These are phyloP conservation scores for Copsychus sechellarum DNA, from an alignment of 2,113 vertebrate species.

Conservation along the genomic window DNA sequence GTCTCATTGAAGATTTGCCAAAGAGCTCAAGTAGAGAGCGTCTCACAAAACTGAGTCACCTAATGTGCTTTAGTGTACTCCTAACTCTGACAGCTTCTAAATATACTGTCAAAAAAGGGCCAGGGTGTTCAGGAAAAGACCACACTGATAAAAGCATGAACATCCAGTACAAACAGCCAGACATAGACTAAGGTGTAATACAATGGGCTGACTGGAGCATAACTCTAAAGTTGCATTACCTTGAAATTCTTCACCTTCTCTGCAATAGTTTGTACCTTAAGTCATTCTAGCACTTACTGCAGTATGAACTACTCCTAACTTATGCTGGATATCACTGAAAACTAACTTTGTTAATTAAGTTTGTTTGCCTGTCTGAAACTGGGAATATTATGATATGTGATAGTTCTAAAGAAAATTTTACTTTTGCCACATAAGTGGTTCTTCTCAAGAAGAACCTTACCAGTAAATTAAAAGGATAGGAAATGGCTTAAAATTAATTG, in stretches of 20 bases:
- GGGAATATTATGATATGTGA: not conserved
- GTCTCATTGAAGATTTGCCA: conserved; percentile 10
- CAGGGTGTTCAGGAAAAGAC: not conserved
- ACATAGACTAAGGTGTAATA: not conserved
- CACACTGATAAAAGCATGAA: not conserved
- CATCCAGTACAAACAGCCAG: conserved; percentile 10
- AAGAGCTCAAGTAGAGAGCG: not conserved
- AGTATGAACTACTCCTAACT: not conserved
- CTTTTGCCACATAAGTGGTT: not conserved
- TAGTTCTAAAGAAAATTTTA: not conserved
- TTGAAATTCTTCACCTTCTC: not conserved
- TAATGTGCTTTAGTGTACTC: not conserved
- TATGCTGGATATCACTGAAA: not conserved
- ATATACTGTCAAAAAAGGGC: not conserved
- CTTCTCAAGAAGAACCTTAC: not conserved
- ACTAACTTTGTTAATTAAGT: not conserved
- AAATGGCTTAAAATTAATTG: not conserved
- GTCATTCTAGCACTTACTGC: not conserved
- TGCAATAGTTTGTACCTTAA: not conserved
- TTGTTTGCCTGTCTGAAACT: not conserved
- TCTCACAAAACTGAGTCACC: conserved; percentile 8
- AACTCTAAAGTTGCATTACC: not conserved
- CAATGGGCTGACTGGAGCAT: not conserved
- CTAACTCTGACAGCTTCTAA: conserved; percentile 6
- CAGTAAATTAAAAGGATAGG: not conserved